Conservation (phyloP, 2,113 vertebrate species). For the Takifugu bimaculatus region DNA sequence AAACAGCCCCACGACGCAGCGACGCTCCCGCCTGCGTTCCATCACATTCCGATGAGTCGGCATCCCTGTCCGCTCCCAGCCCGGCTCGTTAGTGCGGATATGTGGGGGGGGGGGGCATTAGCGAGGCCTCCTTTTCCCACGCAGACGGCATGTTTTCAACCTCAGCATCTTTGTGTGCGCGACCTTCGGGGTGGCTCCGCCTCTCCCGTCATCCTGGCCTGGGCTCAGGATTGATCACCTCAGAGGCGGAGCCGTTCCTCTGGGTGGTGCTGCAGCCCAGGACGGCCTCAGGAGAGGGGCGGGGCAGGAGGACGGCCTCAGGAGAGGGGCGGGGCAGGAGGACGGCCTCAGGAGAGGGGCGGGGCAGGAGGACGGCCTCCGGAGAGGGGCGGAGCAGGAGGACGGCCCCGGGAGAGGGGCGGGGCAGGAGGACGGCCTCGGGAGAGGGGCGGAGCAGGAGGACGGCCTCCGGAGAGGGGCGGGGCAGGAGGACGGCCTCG, state of each 20-base stretch:
- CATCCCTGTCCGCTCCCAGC: conserved; percentile 30
- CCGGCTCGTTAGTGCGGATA: conserved; percentile 4
- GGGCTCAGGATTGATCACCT: conserved; percentile 64
- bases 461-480: too few species aligned
- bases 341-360: not conserved
- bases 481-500: too few species aligned
- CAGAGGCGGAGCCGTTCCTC: conserved; percentile 33
- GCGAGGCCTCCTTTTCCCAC: conserved; percentile 1
- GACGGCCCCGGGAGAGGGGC: too few species aligned
- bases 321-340: conserved; percentile 41
- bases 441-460: too few species aligned
- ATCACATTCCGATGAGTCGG: conserved; percentile 45
- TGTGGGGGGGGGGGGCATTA: conserved; percentile 11
- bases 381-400: too few species aligned
- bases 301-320: conserved; percentile 33
- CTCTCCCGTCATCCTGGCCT: conserved; percentile 15
- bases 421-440: too few species aligned
- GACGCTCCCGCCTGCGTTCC: not conserved
- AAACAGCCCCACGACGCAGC: conserved; percentile 7
- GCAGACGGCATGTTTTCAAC: not conserved
- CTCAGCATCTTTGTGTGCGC: conserved; percentile 17
- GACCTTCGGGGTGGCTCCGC: conserved; percentile 38
- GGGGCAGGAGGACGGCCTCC: too few species aligned
- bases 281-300: conserved; percentile 29
- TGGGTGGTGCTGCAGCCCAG: conserved; percentile 33